Conservation (phyloP, 2,888 invertebrate genomes). For the Lottia scabra region DNA sequence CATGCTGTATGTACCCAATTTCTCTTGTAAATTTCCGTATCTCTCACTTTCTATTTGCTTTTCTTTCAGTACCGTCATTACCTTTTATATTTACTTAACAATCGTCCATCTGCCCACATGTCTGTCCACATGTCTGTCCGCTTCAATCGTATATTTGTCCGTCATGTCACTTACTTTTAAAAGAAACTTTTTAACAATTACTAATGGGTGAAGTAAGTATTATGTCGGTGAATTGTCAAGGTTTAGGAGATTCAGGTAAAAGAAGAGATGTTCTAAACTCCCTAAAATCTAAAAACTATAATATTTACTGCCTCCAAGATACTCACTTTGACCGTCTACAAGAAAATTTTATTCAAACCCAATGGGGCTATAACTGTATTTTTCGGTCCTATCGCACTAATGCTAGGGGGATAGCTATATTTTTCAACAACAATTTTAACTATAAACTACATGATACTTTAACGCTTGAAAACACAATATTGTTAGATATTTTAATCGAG, state of each 20-base stretch:
- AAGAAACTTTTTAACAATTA: too few species aligned
- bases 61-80: too few species aligned
- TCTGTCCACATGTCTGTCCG: too few species aligned
- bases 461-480: not conserved
- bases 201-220: not conserved
- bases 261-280: not conserved
- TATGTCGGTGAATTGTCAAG: not conserved
- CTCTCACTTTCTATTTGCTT: too few species aligned
- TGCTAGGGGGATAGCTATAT: not conserved
- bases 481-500: too few species aligned
- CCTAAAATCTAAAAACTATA: not conserved
- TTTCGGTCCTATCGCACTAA: not conserved
- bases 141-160: too few species aligned
- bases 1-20: too few species aligned
- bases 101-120: too few species aligned
- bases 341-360: not conserved
- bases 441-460: not conserved
- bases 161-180: too few species aligned
- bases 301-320: slow-evolving; percentile 1
- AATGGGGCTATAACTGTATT: not conserved
- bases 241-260: not conserved
- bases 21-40: too few species aligned
- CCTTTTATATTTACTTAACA: too few species aligned
- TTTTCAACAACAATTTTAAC: not conserved
- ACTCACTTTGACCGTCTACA: not conserved